These are phyloP conservation scores for Strix aluco DNA, from an alignment of 2,113 vertebrate genomes.

Conservation along the genomic window DNA sequence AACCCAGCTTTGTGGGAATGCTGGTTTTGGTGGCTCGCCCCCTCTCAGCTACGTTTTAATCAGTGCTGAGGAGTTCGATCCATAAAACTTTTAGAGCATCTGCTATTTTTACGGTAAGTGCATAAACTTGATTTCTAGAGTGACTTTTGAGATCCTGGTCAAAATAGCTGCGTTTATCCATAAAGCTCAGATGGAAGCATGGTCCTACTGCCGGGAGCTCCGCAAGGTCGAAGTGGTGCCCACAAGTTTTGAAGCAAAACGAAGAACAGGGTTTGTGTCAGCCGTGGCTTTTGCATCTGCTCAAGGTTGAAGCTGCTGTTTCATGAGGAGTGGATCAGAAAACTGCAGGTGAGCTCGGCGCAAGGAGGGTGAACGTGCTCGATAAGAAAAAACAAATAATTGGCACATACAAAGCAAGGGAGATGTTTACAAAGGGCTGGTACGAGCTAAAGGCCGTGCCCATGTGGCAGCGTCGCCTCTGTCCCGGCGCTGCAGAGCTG, in stretches of 20 bases:
- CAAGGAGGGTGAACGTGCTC: not conserved
- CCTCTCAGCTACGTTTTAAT: not conserved
- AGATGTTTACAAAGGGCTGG: not conserved
- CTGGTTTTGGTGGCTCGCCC: not conserved
- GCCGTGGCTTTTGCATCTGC: not conserved
- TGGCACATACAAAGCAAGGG: not conserved
- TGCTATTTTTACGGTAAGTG: not conserved
- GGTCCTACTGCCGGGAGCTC: not conserved
- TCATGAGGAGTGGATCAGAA: not conserved
- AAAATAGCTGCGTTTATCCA: not conserved
- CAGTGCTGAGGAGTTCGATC: not conserved
- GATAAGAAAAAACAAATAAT: not conserved
- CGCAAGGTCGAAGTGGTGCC: rapidly evolving
- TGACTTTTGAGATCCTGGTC: not conserved
- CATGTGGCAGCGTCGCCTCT: rapidly evolving
- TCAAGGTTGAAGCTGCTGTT: not conserved
- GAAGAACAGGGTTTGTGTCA: not conserved
- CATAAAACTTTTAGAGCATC: not conserved
- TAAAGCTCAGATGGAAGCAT: rapidly evolving
- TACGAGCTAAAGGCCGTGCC: not conserved
- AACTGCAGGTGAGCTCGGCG: not conserved
- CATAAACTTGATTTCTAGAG: not conserved
- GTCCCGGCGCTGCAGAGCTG: not conserved
- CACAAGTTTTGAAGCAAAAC: not conserved
- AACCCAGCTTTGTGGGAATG: rapidly evolving